Conservation (phyloP, 1,140 invertebrate genomes). For the Ptiloglossa arizonensis region DNA sequence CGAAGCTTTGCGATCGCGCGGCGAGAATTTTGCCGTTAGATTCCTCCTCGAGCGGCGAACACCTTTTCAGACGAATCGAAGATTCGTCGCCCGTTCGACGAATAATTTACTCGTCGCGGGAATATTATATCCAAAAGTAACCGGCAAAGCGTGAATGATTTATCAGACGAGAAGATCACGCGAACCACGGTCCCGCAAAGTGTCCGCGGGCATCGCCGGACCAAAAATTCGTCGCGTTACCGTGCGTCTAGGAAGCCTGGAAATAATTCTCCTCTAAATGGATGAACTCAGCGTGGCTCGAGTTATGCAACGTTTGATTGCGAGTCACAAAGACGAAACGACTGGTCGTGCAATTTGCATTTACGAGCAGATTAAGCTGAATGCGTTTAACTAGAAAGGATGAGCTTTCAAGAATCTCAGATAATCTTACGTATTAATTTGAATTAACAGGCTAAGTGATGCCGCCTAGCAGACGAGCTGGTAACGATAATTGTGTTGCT, state of each 20-base stretch:
- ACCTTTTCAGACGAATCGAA: not conserved
- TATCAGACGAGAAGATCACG: not conserved
- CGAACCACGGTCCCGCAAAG: not conserved
- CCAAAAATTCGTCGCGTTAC: not conserved
- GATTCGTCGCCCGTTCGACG: not conserved
- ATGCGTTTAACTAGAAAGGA: slow-evolving; percentile 63
- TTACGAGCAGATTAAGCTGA: slow-evolving; percentile 58
- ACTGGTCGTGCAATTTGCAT: slow-evolving; percentile 60
- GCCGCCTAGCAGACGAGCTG: slow-evolving; percentile 58
- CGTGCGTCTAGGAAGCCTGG: slow-evolving; percentile 30
- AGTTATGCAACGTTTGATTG: slow-evolving; percentile 57
- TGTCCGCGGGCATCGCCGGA: not conserved
- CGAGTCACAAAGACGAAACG: slow-evolving; percentile 53
- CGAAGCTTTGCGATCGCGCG: not conserved
- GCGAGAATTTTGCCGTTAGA: not conserved
- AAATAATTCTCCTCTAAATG: slow-evolving; percentile 49
- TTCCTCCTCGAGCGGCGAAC: not conserved
- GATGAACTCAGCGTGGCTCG: slow-evolving; percentile 47
- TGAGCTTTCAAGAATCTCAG: slow-evolving; percentile 59
- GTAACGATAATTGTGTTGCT: slow-evolving; percentile 66
- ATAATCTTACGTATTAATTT: slow-evolving; percentile 68
- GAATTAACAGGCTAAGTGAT: slow-evolving; percentile 67
- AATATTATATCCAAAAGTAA: no score
- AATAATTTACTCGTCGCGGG: not conserved
- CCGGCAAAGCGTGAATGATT: not conserved